Base-by-base conservation (phyloP, 2,888 invertebrate species). In the Diachrysia chrysitis region DNA sequence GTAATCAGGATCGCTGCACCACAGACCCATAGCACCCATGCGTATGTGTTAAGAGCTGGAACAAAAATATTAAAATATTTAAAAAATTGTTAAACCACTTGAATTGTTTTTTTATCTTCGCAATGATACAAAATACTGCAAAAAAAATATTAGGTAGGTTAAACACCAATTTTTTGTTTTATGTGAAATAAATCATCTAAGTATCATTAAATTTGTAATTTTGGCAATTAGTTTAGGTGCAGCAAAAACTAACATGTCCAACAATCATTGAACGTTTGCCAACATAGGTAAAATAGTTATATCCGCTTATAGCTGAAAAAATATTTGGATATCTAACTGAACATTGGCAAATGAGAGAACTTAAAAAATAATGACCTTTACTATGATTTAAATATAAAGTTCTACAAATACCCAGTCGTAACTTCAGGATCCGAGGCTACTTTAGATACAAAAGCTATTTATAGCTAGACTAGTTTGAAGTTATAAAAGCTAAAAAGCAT, bases 1-100 rank as follows among this genome's bases (percentile, higher is more conserved):
- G 93, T 82, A 10, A 96, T 69, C 35, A 96, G 92, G 0, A 96
- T 92, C 29, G 94, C 76, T 2, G 95, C 92, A 25, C 96, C 96
- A 61, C 94, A 85, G 0, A 95, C 87, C 91, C 96, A 96, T 56
- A 96, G 84, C 53, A 94, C 91, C 85, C 96, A 94, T 32, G 96
- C 96, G 85, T 96, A 96, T 29, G 92, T 85, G 79, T 96, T 95
- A 32, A 96, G 95, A 69, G 96, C 97, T 96, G 92, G 23, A 92
- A 81, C 32, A 70, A 62, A 66, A 54, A 54, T 2, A 9, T 51
- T 60, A 37, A 51, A 1, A 16, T 35, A 2, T 5, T 58, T 42
- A 16, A 42, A 6, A n/a, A 16, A n/a, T n/a, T 16, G 42, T 14
- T 16, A 14, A 37, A 4, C 37, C 16, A 16, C 14, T 37, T 16